A percentile compares a stretch with the other conserved stretches of the same genome.
These are phyloP conservation scores for Urosaurus nigricauda DNA, from an alignment of 2,797 vertebrate genomes.

Conservation along the genomic window DNA sequence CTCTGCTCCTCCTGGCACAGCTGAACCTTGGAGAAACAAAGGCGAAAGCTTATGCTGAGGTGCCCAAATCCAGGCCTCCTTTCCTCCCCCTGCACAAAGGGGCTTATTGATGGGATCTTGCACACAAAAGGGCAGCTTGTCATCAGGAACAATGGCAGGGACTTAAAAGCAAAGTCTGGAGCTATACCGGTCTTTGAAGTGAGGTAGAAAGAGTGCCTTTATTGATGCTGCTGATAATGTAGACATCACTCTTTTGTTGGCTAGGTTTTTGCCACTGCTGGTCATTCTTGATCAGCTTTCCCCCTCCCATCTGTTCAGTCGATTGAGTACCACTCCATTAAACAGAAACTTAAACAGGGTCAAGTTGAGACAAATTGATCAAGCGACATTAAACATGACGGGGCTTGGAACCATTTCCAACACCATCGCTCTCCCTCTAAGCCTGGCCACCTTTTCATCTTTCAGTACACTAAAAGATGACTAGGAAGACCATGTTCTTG, in stretches of 20 bases:
- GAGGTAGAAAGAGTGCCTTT: conserved; percentile 28
- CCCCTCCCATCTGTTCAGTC: background rate
- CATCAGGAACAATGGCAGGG: conserved; percentile 41
- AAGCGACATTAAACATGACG: background rate
- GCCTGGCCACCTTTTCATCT: background rate
- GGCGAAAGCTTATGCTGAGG: conserved; percentile 33
- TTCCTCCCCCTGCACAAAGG: conserved; percentile 21
- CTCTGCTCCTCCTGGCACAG: background rate
- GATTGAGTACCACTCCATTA: conserved; percentile 18
- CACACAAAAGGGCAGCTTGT: conserved; percentile 57
- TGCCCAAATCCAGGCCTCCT: conserved; percentile 23
- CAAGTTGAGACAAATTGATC: conserved; percentile 8
- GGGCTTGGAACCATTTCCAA: background rate
- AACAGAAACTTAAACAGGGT: conserved; percentile 34
- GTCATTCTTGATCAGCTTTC: background rate
- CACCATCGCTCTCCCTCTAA: background rate
- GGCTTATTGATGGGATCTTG: conserved; percentile 49
- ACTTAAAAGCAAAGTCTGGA: conserved; percentile 45
- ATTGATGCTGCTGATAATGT: conserved; percentile 44
- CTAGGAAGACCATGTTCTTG: background rate
- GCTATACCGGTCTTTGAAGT: conserved; percentile 52
- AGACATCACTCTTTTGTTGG: background rate
- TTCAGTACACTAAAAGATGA: background rate
- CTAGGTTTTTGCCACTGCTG: conserved; percentile 13
- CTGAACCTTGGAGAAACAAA: conserved; percentile 32